These are phyloP conservation scores for Boloria selene DNA, from an alignment of 2,888 invertebrate species.

Conservation along the genomic window DNA sequence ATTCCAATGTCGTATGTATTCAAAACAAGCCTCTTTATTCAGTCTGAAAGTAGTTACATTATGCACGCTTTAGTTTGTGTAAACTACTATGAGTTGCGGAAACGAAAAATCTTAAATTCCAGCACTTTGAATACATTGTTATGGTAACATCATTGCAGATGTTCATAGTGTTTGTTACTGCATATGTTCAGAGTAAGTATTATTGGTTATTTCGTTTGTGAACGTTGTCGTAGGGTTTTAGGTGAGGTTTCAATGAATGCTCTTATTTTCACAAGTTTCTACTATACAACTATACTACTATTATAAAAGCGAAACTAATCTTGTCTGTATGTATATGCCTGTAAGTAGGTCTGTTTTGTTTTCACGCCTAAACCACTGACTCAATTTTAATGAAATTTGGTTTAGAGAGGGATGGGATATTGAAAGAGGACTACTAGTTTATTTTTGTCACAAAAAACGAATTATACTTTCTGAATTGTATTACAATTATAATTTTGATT, in stretches of 20 bases:
- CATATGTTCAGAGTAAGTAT: slow-evolving; percentile 16
- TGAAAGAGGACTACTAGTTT: too few relatives aligned
- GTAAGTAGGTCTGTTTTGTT: too few relatives aligned
- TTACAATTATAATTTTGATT: too few relatives aligned
- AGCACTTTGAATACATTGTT: slow-evolving; percentile 41
- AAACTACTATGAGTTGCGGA: slow-evolving; percentile 44
- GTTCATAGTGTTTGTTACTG: slow-evolving; percentile 19
- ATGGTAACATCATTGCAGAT: slow-evolving; percentile 38
- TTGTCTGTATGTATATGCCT: too few relatives aligned
- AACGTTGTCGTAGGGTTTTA: slow-evolving; percentile 4
- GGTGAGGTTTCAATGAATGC: not conserved
- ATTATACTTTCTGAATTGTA: too few relatives aligned
- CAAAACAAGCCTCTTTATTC: slow-evolving; percentile 50
- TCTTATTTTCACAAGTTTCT: not conserved
- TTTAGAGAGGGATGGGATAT: too few relatives aligned
- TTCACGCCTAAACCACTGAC: too few relatives aligned
- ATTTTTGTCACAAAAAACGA: too few relatives aligned
- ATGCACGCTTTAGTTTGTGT: slow-evolving; percentile 50
- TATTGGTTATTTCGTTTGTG: slow-evolving; percentile 19
- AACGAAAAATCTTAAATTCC: slow-evolving; percentile 43
- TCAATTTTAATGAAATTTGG: too few relatives aligned
- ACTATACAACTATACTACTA: not conserved
- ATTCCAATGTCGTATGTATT: slow-evolving; percentile 44
- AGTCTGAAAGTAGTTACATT: slow-evolving; percentile 43
- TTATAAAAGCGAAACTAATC: too few relatives aligned